These are phyloP conservation scores for Athene noctua DNA, from an alignment of 2,113 vertebrate genomes.

Conservation along the genomic window DNA sequence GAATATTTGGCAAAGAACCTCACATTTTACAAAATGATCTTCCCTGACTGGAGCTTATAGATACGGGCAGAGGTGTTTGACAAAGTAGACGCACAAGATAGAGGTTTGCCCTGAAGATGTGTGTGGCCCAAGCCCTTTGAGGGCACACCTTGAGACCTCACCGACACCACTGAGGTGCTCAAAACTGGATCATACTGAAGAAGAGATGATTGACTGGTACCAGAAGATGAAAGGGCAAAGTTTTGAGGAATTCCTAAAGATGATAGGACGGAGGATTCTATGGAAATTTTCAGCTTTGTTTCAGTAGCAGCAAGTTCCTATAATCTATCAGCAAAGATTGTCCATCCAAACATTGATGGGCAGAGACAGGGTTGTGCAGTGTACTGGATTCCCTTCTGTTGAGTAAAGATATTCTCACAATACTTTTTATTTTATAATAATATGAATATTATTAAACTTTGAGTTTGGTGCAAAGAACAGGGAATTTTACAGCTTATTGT, in stretches of 20 bases:
- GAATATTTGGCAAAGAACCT: neutral
- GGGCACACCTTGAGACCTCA: neutral
- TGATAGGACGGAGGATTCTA: neutral
- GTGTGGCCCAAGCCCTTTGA: neutral
- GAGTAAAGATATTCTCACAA: neutral
- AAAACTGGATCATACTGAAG: neutral
- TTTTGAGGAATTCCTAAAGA: neutral
- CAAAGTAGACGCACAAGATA: neutral
- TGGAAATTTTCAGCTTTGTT: neutral
- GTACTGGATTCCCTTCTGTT: neutral
- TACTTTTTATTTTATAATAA: neutral
- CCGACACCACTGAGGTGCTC: fast-evolving
- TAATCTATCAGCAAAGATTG: neutral
- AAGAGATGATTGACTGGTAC: neutral
- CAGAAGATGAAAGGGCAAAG: neutral
- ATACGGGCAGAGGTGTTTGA: neutral
- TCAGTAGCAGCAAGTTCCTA: neutral
- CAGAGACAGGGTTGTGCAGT: neutral
- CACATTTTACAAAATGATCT: neutral
- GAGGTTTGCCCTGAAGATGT: neutral
- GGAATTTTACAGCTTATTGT: neutral
- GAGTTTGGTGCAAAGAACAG: neutral
- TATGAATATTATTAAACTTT: neutral
- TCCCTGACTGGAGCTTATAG: neutral
- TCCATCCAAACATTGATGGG: neutral